Base-by-base conservation (phyloP, 2,797 vertebrate genomes). In the Myoxocephalus aenaeus region DNA sequence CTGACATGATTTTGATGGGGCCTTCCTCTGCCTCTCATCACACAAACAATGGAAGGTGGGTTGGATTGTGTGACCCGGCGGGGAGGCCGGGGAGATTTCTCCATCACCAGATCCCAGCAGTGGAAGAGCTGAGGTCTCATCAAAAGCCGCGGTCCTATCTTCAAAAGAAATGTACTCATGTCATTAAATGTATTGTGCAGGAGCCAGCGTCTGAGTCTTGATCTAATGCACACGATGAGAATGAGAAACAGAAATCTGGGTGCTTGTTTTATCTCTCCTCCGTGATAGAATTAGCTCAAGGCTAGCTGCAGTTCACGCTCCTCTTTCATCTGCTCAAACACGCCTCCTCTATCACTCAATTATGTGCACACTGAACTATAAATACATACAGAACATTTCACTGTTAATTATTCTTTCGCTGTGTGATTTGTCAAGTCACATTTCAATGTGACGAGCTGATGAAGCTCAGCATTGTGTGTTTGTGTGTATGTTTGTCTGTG, bases 271-370 rank as follows among this genome's bases (percentile, higher is more conserved):
- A 87, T 91, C 90, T 87, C 75, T 64, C 27, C 56, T n/a, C 59
- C 67, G 27, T 83, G 80, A 90, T 79, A 79, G 81, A 91, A 92
- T 88, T 86, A 88, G 87, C 91, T 91, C 74, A 85, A 85, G 84
- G 93, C 74, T 40, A 80, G 78, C 86, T 51, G 81, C 74, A 68
- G 87, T 85, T 90, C 82, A 86, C 59, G 67, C 65, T 78, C 63
- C 46, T 62, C 83, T 90, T 93, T 94, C 83, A 94, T 94, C 87
- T 67, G 32, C 73, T 83, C 64, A 79, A 77, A 77, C 72, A 64
- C 36, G 54, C 56, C 20, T 62, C 57, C 48, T 80, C 81, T 42
- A 63, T 87, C 80, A 73, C 74, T 78, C 87, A 73, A 22, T 67
- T 27, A 44, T 34, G 51, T 54, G 57, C 64, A 36, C 61, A 51